Percentiles rank a stretch among this genome's conserved stretches.
Conservation (phyloP, 2,797 vertebrate species). For the Parauchenoglanis ngamensis region DNA sequence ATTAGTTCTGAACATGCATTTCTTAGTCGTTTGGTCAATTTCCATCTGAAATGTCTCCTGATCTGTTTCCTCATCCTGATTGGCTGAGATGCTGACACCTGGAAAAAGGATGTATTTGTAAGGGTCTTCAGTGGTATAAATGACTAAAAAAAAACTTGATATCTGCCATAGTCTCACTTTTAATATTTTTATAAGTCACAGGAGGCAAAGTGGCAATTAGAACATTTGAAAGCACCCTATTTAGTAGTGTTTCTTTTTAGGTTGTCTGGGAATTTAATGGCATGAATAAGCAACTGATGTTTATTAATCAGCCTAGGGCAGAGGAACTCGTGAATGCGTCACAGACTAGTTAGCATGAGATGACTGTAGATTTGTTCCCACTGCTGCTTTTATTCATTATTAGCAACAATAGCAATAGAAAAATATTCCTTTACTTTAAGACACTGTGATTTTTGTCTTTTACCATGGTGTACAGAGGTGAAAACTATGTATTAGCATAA, state of each 20-base stretch:
- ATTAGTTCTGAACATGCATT: slow-evolving; percentile 90
- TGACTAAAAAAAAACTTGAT: neutral
- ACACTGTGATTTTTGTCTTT: neutral
- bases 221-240: neutral
- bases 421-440: neutral
- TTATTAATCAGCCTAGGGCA: neutral
- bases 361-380: neutral
- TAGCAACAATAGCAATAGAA: neutral
- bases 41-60: slow-evolving; percentile 98
- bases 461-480: neutral
- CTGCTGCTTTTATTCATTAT: neutral
- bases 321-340: neutral
- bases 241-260: neutral
- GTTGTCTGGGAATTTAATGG: neutral
- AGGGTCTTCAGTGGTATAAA: neutral
- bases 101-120: slow-evolving; percentile 25
- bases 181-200: neutral
- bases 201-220: neutral
- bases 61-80: slow-evolving; percentile 93
- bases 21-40: slow-evolving; percentile 87
- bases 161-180: neutral
- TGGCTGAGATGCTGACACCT: slow-evolving; percentile 95
- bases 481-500: neutral
- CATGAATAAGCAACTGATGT: neutral
- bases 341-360: neutral